Base-by-base conservation (phyloP, 2,888 invertebrate genomes). In the Drosophila histrio region DNA sequence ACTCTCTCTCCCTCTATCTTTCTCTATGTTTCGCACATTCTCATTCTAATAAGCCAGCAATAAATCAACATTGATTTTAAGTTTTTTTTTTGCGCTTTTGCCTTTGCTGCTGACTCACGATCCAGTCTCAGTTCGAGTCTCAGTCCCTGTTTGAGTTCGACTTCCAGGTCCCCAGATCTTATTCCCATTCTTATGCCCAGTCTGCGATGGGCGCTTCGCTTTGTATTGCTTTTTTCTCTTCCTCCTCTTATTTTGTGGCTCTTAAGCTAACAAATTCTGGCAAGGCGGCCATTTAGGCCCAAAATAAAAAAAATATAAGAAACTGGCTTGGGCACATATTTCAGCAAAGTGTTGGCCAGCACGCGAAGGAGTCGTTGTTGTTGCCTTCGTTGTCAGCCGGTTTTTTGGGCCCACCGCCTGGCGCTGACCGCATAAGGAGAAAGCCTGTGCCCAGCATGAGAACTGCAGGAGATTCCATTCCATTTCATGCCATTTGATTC, bases 261-360 rank as follows among this genome's bases (percentile, higher is more conserved):
- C 66, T 79, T 54, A 62, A 71, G 63, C 87, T 87, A 84, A 82
- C 87, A 81, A 84, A 87, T 81, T 82, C 87, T 84, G 87, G 82
- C 79, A 79, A 77, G 80, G 71, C 73, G 53, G 75, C 67, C 78
- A 73, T 76, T 78, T 78, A 73, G 59, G 78, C 67, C 59, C 65
- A 74, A 74, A 54, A 59, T 47, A 61, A 58, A 59, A 34, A 47
- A 32, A 22, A n/a, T n/a, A n/a, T n/a, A n/a, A 44, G 56, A 52
- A 88, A 84, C 84, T 83, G 64, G 84, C 76, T 76, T 88, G 84
- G 88, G 76, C 84, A 88, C 84, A 88, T 84, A 88, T 86, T 84
- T 86, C 63, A 83, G 77, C 84, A 77, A 85, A 87, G 87, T 77
- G 80, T 84, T 82, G 79, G 88, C 72, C 83, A 84, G 79, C 79